These are phyloP conservation scores for Trissolcus japonicus DNA, from an alignment of 2,888 invertebrate species.

Conservation along the genomic window DNA sequence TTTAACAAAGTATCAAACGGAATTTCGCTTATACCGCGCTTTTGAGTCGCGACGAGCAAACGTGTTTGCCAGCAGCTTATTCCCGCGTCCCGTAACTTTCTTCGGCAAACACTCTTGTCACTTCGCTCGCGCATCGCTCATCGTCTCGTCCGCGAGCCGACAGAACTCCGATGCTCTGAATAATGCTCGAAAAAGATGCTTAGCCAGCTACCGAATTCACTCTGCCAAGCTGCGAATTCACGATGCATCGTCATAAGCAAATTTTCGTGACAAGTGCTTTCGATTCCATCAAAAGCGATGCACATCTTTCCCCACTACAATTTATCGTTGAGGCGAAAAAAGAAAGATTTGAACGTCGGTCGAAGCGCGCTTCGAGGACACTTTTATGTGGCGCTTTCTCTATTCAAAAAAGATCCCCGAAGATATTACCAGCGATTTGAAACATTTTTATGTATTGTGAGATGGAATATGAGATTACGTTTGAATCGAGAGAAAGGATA, in stretches of 20 bases:
- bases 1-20: constrained; percentile 59
- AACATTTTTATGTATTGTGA: constrained; percentile 1
- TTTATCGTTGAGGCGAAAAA: constrained; percentile 16
- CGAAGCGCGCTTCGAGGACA: constrained; percentile 2
- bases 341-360: constrained; percentile 6
- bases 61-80: constrained; percentile 62
- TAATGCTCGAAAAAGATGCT: constrained; percentile 53
- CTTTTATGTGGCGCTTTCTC: constrained; percentile 1
- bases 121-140: constrained; percentile 30
- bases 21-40: constrained; percentile 63
- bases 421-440: too few species aligned
- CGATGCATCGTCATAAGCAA: constrained; percentile 51
- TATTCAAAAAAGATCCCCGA: background rate
- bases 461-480: constrained; percentile 1
- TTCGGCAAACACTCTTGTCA: constrained; percentile 53
- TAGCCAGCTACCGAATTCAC: constrained; percentile 50
- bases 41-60: constrained; percentile 59
- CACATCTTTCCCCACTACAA: constrained; percentile 27
- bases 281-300: constrained; percentile 36
- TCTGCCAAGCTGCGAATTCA: constrained; percentile 34
- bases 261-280: constrained; percentile 41
- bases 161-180: constrained; percentile 32
- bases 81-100: constrained; percentile 53
- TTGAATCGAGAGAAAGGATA: background rate
- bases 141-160: constrained; percentile 39